Evolutionary conservation across 1,140 invertebrate genomes (phyloP).

Genomic region (Diorhabda carinulata): DNA sequence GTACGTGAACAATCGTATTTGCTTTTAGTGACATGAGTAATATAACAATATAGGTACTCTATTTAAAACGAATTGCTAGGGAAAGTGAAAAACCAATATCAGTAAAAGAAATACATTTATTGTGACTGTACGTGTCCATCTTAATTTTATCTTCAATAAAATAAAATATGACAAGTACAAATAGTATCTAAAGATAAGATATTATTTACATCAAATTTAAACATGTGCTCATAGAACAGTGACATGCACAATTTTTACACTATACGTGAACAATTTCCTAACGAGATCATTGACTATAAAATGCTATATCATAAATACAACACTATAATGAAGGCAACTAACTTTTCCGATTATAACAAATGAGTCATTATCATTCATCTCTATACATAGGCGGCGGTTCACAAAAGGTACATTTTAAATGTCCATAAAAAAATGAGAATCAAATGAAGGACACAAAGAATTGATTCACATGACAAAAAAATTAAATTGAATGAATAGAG

Average conservation of each 20-base stretch:
- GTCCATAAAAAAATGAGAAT: too few relatives aligned
- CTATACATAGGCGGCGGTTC: too few relatives aligned
- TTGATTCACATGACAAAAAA: too few relatives aligned
- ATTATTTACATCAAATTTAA: constrained; percentile 25
- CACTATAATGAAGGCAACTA: constrained; percentile 16
- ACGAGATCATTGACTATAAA: constrained; percentile 27
- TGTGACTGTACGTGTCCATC: constrained; percentile 21
- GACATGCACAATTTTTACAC: constrained; percentile 23
- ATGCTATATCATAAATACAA: constrained; percentile 19
- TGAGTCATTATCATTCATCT: too few relatives aligned
- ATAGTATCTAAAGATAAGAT: constrained; percentile 22
- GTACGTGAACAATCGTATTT: too few relatives aligned
- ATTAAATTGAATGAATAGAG: too few relatives aligned
- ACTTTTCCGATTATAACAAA: constrained; percentile 1
- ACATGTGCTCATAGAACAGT: constrained; percentile 22
- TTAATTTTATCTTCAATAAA: constrained; percentile 23
- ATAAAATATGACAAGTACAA: constrained; percentile 26
- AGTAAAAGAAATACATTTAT: constrained; percentile 18
- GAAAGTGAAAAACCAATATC: background rate
- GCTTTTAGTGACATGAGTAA: too few relatives aligned
- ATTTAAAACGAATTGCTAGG: too few relatives aligned
- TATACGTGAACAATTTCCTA: constrained; percentile 21
- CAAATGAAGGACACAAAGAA: too few relatives aligned
- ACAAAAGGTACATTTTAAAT: too few relatives aligned
- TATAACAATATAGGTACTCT: too few relatives aligned